Conservation (phyloP, 2,888 invertebrate genomes). For the Scelioninae gen. 2 region DNA sequence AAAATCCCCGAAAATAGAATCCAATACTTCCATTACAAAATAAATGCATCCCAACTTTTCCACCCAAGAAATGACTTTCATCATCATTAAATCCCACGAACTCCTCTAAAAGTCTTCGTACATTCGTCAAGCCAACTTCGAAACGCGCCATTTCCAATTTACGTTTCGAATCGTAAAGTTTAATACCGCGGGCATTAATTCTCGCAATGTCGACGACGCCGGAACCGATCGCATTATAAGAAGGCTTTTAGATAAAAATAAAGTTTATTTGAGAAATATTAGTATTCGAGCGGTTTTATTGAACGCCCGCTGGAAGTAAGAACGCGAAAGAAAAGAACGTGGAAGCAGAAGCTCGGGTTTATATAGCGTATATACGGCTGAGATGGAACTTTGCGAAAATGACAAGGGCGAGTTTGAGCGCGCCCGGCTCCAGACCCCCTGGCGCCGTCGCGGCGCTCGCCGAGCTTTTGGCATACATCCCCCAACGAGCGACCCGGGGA, state of each 20-base stretch:
- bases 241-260: conserved; percentile 51
- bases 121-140: too few relatives aligned
- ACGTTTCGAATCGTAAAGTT: conserved; percentile 14
- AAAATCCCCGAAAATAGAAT: too few relatives aligned
- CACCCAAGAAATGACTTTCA: too few relatives aligned
- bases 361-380: conserved; percentile 52
- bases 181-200: conserved; percentile 28
- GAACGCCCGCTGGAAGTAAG: conserved; percentile 33
- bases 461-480: conserved; percentile 72
- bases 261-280: conserved; percentile 52
- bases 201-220: background rate
- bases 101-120: too few relatives aligned
- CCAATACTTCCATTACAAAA: too few relatives aligned
- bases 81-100: too few relatives aligned
- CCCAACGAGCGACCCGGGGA: conserved; percentile 66
- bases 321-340: conserved; percentile 50
- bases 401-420: conserved; percentile 65
- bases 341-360: conserved; percentile 54
- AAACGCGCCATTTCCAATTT: conserved; percentile 21
- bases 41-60: too few relatives aligned
- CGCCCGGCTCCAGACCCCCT: conserved; percentile 72
- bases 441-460: conserved; percentile 73
- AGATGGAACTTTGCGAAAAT: conserved; percentile 64
- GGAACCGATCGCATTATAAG: conserved; percentile 32
- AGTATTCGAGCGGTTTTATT: conserved; percentile 44